Evolutionary conservation across 2,113 vertebrate species (phyloP), one percentile per base, ranked within the genome.

Genomic region (Scalopus aquaticus): DNA sequence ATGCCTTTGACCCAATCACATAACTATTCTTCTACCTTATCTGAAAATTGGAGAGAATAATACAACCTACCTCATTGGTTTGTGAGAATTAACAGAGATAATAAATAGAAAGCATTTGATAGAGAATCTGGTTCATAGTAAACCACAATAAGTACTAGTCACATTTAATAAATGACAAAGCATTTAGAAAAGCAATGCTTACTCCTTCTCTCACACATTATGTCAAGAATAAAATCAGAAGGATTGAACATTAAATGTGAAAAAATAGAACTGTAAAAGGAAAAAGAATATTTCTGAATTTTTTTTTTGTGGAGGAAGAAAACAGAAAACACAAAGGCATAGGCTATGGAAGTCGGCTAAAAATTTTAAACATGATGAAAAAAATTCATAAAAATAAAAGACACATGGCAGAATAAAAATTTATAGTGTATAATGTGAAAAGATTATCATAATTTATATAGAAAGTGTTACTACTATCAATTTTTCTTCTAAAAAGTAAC

Each of bases 31-130:
- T 95, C 2, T 74, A 22, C 30, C 24, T 90, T 83, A 17, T 70
- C 32, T 58, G 60, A 76, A 80, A 84, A 3, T 42, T 54, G 17
- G 17, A 8, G 3, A 44, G 2, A 32, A 60, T 91, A 87, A 91
- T 3, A 60, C n/a, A 42, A 54, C 26, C 56, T 77, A 32, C 6
- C 26, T 11, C 78, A 1, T 15, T 80, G 30, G 42, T 6, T 56
- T 51, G 13, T 90, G 24, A 84, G 44, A 96, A 90, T 65, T 79
- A 87, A 90, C 3, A 85, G 16, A 84, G 17, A 92, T 60, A 87
- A 88, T 74, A 70, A 73, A 35, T 44, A 0, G 58, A 42, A 81
- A 85, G 8, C 46, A 56, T 60, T 82, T 79, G 9, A 2, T 10
- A 91, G 26, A 90, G 15, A 51, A 15, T 79, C 8, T 54, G 54